These are phyloP conservation scores for Hypena proboscidalis DNA, from an alignment of 2,888 invertebrate species.

Conservation along the genomic window DNA sequence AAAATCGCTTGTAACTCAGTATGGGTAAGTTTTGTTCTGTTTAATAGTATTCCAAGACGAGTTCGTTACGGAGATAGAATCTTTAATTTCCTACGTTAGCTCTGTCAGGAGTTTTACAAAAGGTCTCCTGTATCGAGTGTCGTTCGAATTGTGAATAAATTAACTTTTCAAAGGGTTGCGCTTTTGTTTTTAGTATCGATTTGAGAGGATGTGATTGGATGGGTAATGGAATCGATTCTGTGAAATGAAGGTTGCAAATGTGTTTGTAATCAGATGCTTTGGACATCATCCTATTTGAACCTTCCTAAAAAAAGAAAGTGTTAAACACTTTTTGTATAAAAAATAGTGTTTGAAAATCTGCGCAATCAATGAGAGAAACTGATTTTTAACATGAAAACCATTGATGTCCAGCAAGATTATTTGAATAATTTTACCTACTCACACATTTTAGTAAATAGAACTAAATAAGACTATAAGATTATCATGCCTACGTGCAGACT, in stretches of 20 bases:
- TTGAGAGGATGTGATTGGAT: conserved; percentile 25
- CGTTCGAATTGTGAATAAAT: conserved; percentile 53
- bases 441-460: too few relatives aligned
- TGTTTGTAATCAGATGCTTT: too few relatives aligned
- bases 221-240: conserved; percentile 12
- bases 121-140: conserved; percentile 49
- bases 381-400: too few relatives aligned
- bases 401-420: too few relatives aligned
- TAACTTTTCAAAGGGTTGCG: conserved; percentile 47
- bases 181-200: conserved; percentile 30
- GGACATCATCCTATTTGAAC: too few relatives aligned
- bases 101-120: conserved; percentile 60
- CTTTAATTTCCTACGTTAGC: conserved; percentile 75
- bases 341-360: too few relatives aligned
- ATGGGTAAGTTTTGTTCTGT: conserved; percentile 54
- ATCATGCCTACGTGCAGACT: too few relatives aligned
- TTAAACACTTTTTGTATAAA: too few relatives aligned
- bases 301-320: too few relatives aligned
- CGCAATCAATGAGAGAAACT: too few relatives aligned
- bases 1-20: conserved; percentile 23
- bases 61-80: conserved; percentile 76
- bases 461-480: too few relatives aligned
- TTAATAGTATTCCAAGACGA: conserved; percentile 61
- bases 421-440: too few relatives aligned
- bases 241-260: background rate